Conservation (phyloP, 2,797 vertebrate genomes). For the Valencia hispanica region DNA sequence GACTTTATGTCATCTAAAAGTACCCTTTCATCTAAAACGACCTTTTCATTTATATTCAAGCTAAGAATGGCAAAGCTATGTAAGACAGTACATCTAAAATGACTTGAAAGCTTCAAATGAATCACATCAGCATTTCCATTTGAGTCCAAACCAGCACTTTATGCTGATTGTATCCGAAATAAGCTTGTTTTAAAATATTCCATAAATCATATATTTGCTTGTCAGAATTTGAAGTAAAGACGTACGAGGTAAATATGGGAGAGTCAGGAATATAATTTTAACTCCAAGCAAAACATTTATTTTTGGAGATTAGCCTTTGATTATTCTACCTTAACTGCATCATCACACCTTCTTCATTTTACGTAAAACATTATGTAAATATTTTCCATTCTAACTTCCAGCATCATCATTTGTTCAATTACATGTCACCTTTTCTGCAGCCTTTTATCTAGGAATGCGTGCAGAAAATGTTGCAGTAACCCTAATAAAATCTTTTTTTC, state of each 20-base stretch:
- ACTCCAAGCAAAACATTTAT: not conserved
- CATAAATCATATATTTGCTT: conserved; percentile 15
- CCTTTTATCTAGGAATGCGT: not conserved
- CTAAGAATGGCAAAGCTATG: conserved; percentile 20
- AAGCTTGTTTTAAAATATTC: conserved; percentile 30
- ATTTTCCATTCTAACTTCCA: not conserved
- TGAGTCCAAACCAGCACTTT: conserved; percentile 5
- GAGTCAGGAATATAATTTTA: not conserved
- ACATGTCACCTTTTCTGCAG: not conserved
- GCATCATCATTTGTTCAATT: not conserved
- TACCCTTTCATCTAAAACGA: conserved; percentile 42
- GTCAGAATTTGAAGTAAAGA: conserved; percentile 12
- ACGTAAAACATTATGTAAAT: not conserved
- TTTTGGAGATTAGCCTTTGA: not conserved
- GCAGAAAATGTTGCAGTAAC: not conserved
- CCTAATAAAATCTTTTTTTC: not conserved
- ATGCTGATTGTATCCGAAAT: conserved; percentile 50
- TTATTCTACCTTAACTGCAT: not conserved
- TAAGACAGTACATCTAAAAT: conserved; percentile 24
- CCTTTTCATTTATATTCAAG: conserved; percentile 30
- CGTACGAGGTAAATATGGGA: not conserved
- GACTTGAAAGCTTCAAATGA: conserved; percentile 32
- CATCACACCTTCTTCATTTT: not conserved
- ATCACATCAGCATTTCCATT: conserved; percentile 44
- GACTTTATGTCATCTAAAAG: conserved; percentile 49